Evolutionary conservation across 2,113 vertebrate genomes (phyloP).

Genomic region (Hemibagrus wyckioides): DNA sequence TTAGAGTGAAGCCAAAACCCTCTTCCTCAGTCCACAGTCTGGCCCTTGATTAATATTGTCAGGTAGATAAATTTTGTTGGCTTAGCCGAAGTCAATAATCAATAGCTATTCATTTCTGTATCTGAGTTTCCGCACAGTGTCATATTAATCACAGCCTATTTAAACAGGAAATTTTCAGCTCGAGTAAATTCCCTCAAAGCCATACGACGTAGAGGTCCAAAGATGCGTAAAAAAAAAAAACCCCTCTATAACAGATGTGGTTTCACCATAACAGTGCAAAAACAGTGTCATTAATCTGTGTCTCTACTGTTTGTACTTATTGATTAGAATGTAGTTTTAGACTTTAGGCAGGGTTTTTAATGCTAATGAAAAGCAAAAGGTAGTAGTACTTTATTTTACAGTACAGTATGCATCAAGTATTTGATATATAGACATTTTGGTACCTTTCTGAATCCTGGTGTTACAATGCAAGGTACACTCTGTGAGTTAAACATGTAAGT

Average conservation of each 20-base stretch:
- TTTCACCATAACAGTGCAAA: not conserved
- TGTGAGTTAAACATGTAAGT: not conserved
- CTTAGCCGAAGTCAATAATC: slow-evolving; percentile 50
- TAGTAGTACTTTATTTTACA: not conserved
- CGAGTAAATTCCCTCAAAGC: slow-evolving; percentile 1
- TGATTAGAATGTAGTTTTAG: no score
- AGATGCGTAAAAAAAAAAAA: not conserved
- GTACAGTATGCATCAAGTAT: not conserved
- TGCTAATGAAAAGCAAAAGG: not conserved
- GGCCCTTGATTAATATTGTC: slow-evolving; percentile 47
- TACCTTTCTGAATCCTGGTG: not conserved
- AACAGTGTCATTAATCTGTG: not conserved
- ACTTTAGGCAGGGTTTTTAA: not conserved
- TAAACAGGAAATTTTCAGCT: slow-evolving; percentile 45
- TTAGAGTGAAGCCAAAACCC: slow-evolving; percentile 26
- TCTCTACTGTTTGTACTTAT: not conserved
- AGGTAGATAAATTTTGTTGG: slow-evolving; percentile 47
- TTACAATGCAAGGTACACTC: not conserved
- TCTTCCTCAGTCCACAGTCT: slow-evolving; percentile 26
- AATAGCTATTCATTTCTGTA: slow-evolving; percentile 51
- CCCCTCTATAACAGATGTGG: not conserved
- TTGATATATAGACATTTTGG: not conserved
- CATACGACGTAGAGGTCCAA: not conserved
- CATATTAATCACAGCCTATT: slow-evolving; percentile 49
- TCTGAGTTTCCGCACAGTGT: slow-evolving; percentile 29